Evolutionary conservation across 2,113 vertebrate genomes (phyloP), one percentile per base, ranked within the genome.

Genomic region (Acanthisitta chloris): DNA sequence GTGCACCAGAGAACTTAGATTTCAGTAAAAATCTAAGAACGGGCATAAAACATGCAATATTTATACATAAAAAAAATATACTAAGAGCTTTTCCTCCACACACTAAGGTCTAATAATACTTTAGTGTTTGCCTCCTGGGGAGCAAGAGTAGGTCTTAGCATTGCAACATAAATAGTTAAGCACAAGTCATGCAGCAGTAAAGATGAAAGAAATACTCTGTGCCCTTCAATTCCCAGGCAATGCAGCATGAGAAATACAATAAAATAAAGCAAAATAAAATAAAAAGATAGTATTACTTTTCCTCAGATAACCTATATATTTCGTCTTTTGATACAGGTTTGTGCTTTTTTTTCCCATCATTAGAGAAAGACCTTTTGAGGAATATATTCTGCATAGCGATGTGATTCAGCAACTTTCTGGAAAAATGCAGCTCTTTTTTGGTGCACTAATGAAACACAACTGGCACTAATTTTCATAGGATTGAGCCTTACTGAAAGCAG

Each of bases 371-470:
- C 55, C 48, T 62, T 83, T 66, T 94, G 67, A 94, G 77, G 69
- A 92, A 64, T 43, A 48, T 24, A 17, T 28, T 86, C 67, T 58
- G 40, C 43, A 72, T 18, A 67, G 74, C 33, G 45, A 46, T 79
- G 61, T 96, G 94, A 97, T 92, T 96, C 96, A 96, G 89, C 92
- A 96, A 36, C 66, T 95, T 94, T 94, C 55, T 81, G 72, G 64
- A 71, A 88, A 73, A 92, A 76, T 29, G 78, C 54, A 84, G 57
- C 61, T 40, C 29, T 92, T 74, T 95, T 80, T 67, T 90, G 3
- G 48, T 36, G n/a, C 45, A 76, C 26, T 94, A 90, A 88, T 52
- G 62, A 92, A 85, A 88, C 36, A 76, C 85, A 86, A 93, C 58
- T 89, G 85, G 86, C 57, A 86, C 36, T 70, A 43, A 71, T 94